Evolutionary conservation across 2,888 invertebrate species (phyloP).

Genomic region (Archips crataeganus): DNA sequence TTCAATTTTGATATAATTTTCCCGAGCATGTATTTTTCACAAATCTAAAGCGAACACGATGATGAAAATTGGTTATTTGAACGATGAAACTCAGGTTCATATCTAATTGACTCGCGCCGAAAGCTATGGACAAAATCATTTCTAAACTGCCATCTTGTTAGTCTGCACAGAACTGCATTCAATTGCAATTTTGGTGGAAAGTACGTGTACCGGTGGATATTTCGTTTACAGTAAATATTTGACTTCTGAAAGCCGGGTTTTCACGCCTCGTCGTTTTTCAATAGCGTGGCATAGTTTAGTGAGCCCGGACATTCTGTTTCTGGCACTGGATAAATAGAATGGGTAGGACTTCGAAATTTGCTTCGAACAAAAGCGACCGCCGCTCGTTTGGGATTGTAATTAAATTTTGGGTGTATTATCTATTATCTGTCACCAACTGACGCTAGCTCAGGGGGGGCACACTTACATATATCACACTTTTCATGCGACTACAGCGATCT

Average conservation of each 20-base stretch:
- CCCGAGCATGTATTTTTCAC: neutral
- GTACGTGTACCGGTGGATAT: constrained; percentile 12
- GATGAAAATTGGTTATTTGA: constrained; percentile 14
- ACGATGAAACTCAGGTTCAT: neutral
- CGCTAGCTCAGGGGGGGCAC: no score
- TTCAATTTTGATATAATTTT: no score
- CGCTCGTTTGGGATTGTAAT: constrained; percentile 12
- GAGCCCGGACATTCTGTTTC: constrained; percentile 8
- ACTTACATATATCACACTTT: no score
- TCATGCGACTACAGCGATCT: no score
- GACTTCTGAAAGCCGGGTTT: constrained; percentile 27
- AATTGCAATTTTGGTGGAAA: neutral
- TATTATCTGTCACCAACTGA: neutral
- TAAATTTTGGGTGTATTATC: neutral
- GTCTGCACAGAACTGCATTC: constrained; percentile 2
- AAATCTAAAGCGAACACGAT: constrained; percentile 9
- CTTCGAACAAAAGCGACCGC: constrained; percentile 4
- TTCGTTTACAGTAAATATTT: constrained; percentile 33
- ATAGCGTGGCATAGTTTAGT: constrained; percentile 17
- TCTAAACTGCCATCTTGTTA: constrained; percentile 1
- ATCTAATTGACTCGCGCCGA: neutral
- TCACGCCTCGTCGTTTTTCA: constrained; percentile 33
- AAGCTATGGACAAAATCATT: constrained; percentile 17
- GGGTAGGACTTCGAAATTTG: constrained; percentile 9
- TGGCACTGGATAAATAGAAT: constrained; percentile 20